Conservation (phyloP, 2,797 vertebrate genomes). For the Arnoldichthys spilopterus region DNA sequence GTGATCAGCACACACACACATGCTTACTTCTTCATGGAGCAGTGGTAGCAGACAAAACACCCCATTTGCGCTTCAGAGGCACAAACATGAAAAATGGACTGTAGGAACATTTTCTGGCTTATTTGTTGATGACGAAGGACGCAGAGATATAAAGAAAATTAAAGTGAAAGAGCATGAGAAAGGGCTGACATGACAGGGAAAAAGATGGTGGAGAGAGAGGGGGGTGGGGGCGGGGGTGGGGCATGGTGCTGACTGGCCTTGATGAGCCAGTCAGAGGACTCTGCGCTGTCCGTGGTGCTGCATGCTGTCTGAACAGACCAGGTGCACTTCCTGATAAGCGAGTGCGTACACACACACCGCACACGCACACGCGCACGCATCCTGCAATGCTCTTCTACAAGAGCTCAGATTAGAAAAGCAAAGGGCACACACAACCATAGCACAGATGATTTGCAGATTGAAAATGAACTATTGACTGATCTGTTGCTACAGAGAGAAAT, state of each 20-base stretch:
- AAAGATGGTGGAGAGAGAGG: conserved; percentile 40
- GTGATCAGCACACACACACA: background rate
- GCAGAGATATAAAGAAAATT: background rate
- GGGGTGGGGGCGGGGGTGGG: conserved; percentile 13
- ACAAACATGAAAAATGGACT: conserved; percentile 13
- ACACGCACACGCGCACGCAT: conserved; percentile 23
- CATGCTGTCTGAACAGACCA: conserved; percentile 65
- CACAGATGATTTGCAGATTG: conserved; percentile 3
- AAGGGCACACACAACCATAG: background rate
- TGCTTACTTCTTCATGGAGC: background rate
- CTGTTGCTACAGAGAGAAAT: background rate
- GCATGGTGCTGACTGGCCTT: conserved; percentile 51
- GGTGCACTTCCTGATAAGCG: conserved; percentile 71
- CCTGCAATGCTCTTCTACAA: background rate
- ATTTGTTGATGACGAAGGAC: conserved; percentile 21
- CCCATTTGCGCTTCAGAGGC: conserved; percentile 16
- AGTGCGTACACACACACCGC: too few relatives aligned
- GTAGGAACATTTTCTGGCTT: conserved; percentile 30
- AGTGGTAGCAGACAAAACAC: background rate
- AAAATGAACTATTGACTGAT: conserved; percentile 4
- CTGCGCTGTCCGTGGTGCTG: conserved; percentile 33
- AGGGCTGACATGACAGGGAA: background rate
- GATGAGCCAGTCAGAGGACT: conserved; percentile 57
- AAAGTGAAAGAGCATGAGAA: conserved; percentile 2
- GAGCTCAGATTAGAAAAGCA: background rate